phyloP scores from a whole-genome alignment of 2,797 vertebrate genomes.

The Chelidonichthys spinosus region DNA sequence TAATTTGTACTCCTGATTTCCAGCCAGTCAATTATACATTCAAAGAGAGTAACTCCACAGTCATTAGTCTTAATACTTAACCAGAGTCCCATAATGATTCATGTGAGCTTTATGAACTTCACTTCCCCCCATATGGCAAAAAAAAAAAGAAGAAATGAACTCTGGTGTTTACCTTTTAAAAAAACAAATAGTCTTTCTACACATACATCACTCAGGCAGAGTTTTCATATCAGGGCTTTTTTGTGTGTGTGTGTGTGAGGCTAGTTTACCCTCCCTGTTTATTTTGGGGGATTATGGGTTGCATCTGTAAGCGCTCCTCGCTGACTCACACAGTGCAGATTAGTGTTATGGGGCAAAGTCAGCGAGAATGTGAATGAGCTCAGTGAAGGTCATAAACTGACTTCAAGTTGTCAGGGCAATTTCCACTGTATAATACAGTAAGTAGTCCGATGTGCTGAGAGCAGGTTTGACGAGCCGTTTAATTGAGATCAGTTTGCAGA shows the following conservation, averaged over 20 bases:
- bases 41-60: conserved; percentile 45
- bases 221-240: conserved; percentile 26
- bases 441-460: conserved; percentile 62
- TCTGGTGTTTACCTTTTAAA: conserved; percentile 51
- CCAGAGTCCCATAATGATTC: conserved; percentile 34
- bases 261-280: conserved; percentile 56
- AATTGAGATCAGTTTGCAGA: conserved; percentile 70
- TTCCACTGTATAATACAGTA: conserved; percentile 72
- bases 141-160: conserved; percentile 27
- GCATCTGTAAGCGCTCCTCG: conserved; percentile 64
- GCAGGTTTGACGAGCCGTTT: conserved; percentile 62
- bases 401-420: conserved; percentile 74
- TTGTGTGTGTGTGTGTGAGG: conserved; percentile 2
- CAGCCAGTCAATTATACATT: conserved; percentile 63
- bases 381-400: conserved; percentile 79
- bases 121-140: conserved; percentile 35
- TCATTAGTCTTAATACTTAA: conserved; percentile 36
- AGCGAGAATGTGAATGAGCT: conserved; percentile 73
- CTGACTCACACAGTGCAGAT: conserved; percentile 78
- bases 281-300: conserved; percentile 64
- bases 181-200: conserved; percentile 32
- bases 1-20: conserved; percentile 63
- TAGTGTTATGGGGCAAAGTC: conserved; percentile 78
- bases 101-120: conserved; percentile 51
- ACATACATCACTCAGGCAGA: conserved; percentile 26